Conservation (phyloP, 2,113 vertebrate genomes). For the Rhineura floridana region DNA sequence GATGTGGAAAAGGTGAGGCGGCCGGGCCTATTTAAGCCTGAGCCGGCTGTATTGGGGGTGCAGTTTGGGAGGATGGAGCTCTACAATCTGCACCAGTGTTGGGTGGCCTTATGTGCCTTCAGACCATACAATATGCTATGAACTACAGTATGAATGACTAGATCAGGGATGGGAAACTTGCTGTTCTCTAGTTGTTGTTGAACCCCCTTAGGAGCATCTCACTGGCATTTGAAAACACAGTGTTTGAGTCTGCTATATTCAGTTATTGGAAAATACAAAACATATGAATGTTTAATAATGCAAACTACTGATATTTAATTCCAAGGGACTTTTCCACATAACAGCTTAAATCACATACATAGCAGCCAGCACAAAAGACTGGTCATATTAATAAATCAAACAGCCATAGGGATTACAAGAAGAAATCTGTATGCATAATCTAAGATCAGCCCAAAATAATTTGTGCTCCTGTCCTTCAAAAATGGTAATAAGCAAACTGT, state of each 20-base stretch:
- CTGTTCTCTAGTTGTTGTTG: no score
- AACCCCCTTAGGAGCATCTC: no score
- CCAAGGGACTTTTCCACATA: background rate
- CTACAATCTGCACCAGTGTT: no score
- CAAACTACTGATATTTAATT: background rate
- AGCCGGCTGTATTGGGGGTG: no score
- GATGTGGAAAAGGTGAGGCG: no score
- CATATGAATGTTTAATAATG: background rate
- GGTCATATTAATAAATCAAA: background rate
- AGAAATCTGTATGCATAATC: background rate
- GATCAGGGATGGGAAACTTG: no score
- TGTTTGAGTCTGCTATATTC: background rate
- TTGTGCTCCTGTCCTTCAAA: background rate
- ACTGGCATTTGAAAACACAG: background rate
- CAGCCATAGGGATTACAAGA: background rate
- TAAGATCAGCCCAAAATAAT: background rate
- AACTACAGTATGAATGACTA: no score
- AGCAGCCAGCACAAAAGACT: background rate
- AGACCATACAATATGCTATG: no score
- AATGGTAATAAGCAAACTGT: background rate
- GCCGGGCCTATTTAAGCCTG: no score
- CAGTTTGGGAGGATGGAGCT: no score
- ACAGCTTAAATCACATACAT: background rate
- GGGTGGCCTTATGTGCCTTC: no score
- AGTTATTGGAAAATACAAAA: background rate